Conservation (phyloP, 2,113 vertebrate genomes). For the Dromaius novaehollandiae region DNA sequence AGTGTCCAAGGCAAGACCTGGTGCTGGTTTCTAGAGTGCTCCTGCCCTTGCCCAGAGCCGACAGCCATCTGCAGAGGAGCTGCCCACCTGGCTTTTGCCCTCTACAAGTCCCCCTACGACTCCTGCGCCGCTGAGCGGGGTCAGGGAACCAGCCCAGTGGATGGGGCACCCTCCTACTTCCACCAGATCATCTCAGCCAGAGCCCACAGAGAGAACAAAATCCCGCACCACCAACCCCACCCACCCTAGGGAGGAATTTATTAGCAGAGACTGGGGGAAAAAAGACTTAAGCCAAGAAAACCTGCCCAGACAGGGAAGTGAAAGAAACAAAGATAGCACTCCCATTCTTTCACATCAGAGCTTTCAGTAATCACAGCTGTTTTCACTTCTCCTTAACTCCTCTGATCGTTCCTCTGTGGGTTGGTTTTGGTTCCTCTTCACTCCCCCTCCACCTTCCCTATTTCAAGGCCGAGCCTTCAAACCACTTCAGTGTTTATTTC, state of each 20-base stretch:
- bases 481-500: conserved; percentile 42
- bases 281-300: background rate
- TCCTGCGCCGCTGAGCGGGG: too few species aligned
- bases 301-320: conserved; percentile 50
- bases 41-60: background rate
- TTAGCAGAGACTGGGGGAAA: background rate
- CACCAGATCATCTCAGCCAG: background rate
- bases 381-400: conserved; percentile 29
- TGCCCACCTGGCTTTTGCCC: accelerated
- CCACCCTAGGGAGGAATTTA: background rate
- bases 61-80: background rate
- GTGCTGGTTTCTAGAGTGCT: too few species aligned
- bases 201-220: background rate
- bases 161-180: background rate
- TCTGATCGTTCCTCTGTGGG: background rate
- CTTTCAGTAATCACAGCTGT: conserved; percentile 52
- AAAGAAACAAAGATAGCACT: conserved; percentile 37
- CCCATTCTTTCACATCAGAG: background rate
- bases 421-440: conserved; percentile 53
- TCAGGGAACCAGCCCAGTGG: background rate
- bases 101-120: accelerated
- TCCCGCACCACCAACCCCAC: background rate
- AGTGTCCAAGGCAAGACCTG: too few species aligned
- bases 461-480: background rate
- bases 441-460: background rate